Conservation (phyloP, 2,888 invertebrate species). For the Oasisia sp. region DNA sequence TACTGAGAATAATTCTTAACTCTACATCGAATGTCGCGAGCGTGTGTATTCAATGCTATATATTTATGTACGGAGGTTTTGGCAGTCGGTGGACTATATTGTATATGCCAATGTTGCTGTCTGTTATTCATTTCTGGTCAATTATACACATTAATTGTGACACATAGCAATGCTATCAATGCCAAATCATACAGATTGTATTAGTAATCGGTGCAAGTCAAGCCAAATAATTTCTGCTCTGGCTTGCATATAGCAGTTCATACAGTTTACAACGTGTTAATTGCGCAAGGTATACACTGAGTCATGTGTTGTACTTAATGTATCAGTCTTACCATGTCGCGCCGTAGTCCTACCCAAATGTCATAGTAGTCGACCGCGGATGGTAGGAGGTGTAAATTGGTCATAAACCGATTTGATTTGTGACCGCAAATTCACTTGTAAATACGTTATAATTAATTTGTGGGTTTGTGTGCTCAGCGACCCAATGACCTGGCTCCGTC, state of each 20-base stretch:
- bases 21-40: slow-evolving; percentile 12
- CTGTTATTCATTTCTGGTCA: neutral
- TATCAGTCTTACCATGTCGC: neutral
- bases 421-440: neutral
- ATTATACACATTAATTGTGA: neutral
- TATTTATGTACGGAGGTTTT: neutral
- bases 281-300: neutral
- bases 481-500: neutral
- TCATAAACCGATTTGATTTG: neutral
- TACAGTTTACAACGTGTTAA: neutral
- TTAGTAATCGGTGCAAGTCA: neutral
- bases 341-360: neutral
- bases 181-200: neutral
- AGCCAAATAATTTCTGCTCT: neutral
- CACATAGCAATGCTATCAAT: slow-evolving; percentile 2
- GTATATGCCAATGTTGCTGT: neutral
- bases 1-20: neutral
- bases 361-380: neutral
- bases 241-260: neutral
- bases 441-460: slow-evolving; percentile 3
- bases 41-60: neutral
- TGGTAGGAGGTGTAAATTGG: neutral
- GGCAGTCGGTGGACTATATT: neutral
- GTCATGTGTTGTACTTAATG: neutral
- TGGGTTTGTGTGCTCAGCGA: neutral